Conservation (phyloP, 2,797 vertebrate species). For the Meriones psammophilus region DNA sequence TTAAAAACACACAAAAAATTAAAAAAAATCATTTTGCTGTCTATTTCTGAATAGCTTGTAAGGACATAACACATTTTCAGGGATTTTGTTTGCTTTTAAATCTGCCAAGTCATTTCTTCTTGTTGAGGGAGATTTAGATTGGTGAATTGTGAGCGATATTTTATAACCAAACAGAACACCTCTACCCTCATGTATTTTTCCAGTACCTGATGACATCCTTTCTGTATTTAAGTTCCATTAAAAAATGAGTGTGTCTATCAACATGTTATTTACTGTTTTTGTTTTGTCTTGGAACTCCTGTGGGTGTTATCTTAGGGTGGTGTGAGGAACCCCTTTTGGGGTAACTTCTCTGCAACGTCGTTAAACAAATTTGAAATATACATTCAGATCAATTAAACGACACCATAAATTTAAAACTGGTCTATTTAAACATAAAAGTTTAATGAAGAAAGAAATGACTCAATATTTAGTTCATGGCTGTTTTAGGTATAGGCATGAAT, state of each 20-base stretch:
- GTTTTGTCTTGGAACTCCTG: background rate
- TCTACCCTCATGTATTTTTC: background rate
- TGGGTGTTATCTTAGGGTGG: background rate
- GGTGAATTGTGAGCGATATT: background rate
- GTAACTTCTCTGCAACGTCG: no score
- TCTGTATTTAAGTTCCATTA: background rate
- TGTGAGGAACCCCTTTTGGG: background rate
- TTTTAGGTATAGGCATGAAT: background rate
- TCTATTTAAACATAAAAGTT: background rate
- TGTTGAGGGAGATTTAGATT: background rate
- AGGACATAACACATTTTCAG: background rate
- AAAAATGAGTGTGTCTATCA: background rate
- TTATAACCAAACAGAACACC: background rate
- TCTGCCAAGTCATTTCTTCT: background rate
- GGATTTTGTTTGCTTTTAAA: background rate
- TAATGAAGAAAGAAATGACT: background rate
- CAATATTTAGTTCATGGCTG: background rate
- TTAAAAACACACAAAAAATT: no score
- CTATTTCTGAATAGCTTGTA: background rate
- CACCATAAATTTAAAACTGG: background rate
- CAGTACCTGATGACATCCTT: no score
- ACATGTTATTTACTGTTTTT: no score
- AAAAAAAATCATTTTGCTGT: background rate
- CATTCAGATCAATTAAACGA: background rate
- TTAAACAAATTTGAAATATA: background rate